phyloP scores from a whole-genome alignment of 2,113 vertebrate genomes.

The Anas platyrhynchos region DNA sequence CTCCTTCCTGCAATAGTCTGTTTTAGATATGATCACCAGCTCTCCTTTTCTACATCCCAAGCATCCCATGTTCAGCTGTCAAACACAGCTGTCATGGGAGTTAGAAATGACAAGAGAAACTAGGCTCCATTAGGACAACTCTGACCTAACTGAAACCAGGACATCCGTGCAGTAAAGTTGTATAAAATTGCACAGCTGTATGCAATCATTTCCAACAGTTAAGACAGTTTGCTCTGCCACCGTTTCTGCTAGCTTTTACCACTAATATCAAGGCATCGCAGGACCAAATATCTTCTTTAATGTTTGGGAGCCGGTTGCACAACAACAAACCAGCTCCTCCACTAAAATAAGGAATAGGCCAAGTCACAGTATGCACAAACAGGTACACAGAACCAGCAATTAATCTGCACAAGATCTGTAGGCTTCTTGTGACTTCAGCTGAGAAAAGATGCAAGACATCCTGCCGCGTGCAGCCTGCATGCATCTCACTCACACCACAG shows the following conservation, averaged over 20 bases:
- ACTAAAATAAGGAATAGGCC: neutral
- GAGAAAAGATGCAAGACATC: neutral
- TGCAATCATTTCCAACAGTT: neutral
- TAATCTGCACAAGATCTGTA: neutral
- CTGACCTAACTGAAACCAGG: too few species aligned
- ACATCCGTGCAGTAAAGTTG: neutral
- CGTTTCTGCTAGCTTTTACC: neutral
- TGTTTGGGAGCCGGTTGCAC: neutral
- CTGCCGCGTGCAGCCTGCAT: accelerated
- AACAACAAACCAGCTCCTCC: neutral
- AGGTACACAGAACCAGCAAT: neutral
- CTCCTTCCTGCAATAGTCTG: neutral
- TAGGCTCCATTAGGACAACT: neutral
- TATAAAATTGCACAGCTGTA: neutral
- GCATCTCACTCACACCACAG: accelerated
- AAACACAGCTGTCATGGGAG: neutral
- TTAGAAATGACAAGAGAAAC: neutral
- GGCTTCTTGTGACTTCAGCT: neutral
- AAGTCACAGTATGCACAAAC: neutral
- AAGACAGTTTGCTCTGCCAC: neutral
- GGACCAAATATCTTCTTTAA: neutral
- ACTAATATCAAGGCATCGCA: neutral
- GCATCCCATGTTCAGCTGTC: neutral
- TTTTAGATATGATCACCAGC: neutral
- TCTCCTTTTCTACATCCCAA: neutral